Percentiles rank a stretch among this genome's conserved stretches.
Conservation (phyloP, 2,797 vertebrate species). For the Lateolabrax maculatus region DNA sequence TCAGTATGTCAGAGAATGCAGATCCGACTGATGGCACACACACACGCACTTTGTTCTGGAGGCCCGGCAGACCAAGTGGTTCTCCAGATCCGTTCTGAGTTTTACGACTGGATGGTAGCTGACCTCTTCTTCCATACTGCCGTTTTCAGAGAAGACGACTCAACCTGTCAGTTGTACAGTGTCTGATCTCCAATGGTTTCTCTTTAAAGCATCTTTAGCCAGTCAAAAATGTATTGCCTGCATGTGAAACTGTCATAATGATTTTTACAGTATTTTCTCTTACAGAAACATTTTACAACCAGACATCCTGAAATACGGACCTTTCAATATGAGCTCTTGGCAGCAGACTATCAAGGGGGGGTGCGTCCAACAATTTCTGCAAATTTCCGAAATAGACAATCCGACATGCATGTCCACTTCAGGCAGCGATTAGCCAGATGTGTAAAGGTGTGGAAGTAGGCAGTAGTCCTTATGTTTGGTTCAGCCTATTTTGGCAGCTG, state of each 20-base stretch:
- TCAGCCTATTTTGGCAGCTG: not conserved
- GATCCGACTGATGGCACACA: not conserved
- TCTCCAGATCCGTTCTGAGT: conserved; percentile 25
- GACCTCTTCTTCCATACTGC: not conserved
- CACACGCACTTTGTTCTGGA: not conserved
- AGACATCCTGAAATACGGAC: not conserved
- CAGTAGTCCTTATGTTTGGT: not conserved
- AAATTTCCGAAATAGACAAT: not conserved
- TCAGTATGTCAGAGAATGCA: not conserved
- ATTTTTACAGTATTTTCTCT: not conserved
- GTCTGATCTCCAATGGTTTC: conserved; percentile 18
- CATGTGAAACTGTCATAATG: not conserved
- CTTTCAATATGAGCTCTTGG: not conserved
- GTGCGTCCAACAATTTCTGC: not conserved
- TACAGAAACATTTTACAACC: conserved; percentile 1
- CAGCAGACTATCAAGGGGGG: not conserved
- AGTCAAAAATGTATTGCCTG: not conserved
- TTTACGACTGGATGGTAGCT: not conserved
- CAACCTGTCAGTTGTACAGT: conserved; percentile 5
- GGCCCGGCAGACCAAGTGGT: conserved; percentile 11
- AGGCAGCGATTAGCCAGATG: not conserved
- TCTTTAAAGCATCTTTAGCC: conserved; percentile 4
- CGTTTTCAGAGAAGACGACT: conserved; percentile 26
- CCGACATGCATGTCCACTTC: not conserved
- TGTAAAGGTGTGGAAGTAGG: not conserved